Conservation (phyloP, 2,888 invertebrate genomes). For the Ophion ventricosus region DNA sequence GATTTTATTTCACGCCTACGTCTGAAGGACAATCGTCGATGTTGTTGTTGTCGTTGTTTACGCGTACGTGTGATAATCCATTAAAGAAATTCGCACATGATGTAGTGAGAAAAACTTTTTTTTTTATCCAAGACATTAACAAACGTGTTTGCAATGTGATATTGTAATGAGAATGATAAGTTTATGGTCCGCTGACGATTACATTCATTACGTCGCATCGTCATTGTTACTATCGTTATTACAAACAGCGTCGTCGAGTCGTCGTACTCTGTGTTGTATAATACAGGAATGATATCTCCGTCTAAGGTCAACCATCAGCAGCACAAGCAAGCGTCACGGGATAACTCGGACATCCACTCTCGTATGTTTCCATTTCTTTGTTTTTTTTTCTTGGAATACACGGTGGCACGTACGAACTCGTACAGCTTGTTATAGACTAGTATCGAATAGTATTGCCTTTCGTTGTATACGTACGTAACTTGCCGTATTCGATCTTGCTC, state of each 20-base stretch:
- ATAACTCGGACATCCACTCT: slow-evolving; percentile 69
- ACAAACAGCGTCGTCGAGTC: slow-evolving; percentile 57
- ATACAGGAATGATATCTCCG: slow-evolving; percentile 83
- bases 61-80: slow-evolving; percentile 1
- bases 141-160: slow-evolving; percentile 60
- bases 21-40: neutral
- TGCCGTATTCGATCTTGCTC: slow-evolving; percentile 1
- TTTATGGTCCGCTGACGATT: slow-evolving; percentile 69
- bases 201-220: slow-evolving; percentile 70
- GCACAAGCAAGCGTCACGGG: slow-evolving; percentile 73
- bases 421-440: neutral
- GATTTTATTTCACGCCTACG: neutral
- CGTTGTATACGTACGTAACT: slow-evolving; percentile 36
- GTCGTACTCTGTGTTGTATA: slow-evolving; percentile 74
- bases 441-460: slow-evolving; percentile 16
- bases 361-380: slow-evolving; percentile 68
- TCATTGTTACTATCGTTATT: slow-evolving; percentile 54
- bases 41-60: neutral
- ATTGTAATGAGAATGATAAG: slow-evolving; percentile 77
- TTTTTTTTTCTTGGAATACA: slow-evolving; percentile 23
- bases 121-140: neutral
- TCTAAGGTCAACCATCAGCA: slow-evolving; percentile 81
- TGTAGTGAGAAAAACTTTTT: slow-evolving; percentile 32
- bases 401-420: neutral
- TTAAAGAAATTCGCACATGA: slow-evolving; percentile 34